Percentiles rank a stretch among this genome's conserved stretches.
phyloP scores from a whole-genome alignment of 2,113 vertebrate species.

The Potamarius usumacintae region DNA sequence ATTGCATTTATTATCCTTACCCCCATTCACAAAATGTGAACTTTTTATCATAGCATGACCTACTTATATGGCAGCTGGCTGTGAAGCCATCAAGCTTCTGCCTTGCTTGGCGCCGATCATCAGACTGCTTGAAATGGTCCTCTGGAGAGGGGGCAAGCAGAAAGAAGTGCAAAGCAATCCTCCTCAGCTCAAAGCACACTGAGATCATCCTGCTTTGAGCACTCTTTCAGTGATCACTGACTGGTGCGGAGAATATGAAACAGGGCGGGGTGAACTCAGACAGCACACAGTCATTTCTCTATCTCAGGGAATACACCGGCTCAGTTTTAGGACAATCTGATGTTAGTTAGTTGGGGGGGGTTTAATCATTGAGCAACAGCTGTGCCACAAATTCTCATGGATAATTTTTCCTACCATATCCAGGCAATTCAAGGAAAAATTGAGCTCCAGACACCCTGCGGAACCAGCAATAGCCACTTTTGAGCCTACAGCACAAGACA shows the following conservation, averaged over 20 bases:
- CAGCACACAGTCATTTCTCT: not conserved
- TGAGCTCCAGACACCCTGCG: not conserved
- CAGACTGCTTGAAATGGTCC: slow-evolving; percentile 34
- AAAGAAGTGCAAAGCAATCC: slow-evolving; percentile 22
- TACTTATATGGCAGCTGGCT: slow-evolving; percentile 51
- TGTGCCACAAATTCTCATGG: not conserved
- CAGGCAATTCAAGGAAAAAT: not conserved
- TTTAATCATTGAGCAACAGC: not conserved
- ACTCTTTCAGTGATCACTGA: slow-evolving; percentile 30
- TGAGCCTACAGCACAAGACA: not conserved
- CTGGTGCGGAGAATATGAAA: slow-evolving; percentile 13
- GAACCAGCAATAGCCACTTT: not conserved
- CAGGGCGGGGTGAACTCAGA: not conserved
- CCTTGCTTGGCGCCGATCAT: slow-evolving; percentile 36
- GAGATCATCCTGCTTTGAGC: slow-evolving; percentile 36
- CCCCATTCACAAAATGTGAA: slow-evolving; percentile 39
- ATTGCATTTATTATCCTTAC: slow-evolving; percentile 21
- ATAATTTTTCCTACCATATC: not conserved
- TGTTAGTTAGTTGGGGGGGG: not conserved
- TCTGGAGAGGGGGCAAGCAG: slow-evolving; percentile 20
- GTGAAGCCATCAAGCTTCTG: slow-evolving; percentile 26
- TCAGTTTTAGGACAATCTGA: not conserved
- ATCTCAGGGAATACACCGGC: not conserved
- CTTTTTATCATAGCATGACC: slow-evolving; percentile 41
- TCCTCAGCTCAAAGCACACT: slow-evolving; percentile 8